Percentiles rank a stretch among this genome's conserved stretches.
phyloP scores from a whole-genome alignment of 2,888 invertebrate genomes.

The Nephrocerus scutellatus region DNA sequence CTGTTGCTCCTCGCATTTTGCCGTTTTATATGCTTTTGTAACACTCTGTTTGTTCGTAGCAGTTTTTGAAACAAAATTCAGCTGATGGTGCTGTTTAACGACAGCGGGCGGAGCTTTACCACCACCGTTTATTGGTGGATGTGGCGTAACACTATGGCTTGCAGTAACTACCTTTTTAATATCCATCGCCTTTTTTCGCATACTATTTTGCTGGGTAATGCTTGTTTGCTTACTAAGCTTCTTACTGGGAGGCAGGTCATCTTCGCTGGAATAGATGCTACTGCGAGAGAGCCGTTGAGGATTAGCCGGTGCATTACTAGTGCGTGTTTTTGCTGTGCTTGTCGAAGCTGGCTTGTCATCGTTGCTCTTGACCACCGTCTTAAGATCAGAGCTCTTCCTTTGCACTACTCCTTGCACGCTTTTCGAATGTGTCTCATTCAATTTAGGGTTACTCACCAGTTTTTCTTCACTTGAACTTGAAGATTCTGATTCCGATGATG shows the following conservation, averaged over 20 bases:
- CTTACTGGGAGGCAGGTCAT: constrained; percentile 49
- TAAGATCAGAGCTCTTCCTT: constrained; percentile 30
- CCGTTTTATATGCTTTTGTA: constrained; percentile 18
- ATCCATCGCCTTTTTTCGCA: constrained; percentile 24
- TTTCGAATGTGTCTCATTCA: constrained; percentile 33
- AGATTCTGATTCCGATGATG: constrained; percentile 60
- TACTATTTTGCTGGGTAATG: constrained; percentile 27
- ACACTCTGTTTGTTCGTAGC: constrained; percentile 15
- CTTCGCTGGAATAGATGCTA: constrained; percentile 57
- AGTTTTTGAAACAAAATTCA: constrained; percentile 33
- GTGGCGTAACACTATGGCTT: constrained; percentile 19
- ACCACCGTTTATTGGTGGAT: constrained; percentile 36
- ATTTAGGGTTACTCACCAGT: constrained; percentile 30
- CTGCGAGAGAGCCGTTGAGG: constrained; percentile 45
- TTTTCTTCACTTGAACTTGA: constrained; percentile 51
- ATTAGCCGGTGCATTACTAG: constrained; percentile 30
- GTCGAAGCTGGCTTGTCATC: constrained; percentile 29
- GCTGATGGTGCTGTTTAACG: constrained; percentile 31
- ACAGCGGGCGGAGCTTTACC: constrained; percentile 45
- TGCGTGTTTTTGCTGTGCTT: constrained; percentile 26
- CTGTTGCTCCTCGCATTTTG: constrained; percentile 12
- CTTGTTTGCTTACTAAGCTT: constrained; percentile 25
- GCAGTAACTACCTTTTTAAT: constrained; percentile 22
- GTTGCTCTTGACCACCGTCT: constrained; percentile 20
- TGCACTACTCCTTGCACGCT: constrained; percentile 20